Conservation (phyloP, 2,797 vertebrate genomes). For the Poeciliopsis gracilis region DNA sequence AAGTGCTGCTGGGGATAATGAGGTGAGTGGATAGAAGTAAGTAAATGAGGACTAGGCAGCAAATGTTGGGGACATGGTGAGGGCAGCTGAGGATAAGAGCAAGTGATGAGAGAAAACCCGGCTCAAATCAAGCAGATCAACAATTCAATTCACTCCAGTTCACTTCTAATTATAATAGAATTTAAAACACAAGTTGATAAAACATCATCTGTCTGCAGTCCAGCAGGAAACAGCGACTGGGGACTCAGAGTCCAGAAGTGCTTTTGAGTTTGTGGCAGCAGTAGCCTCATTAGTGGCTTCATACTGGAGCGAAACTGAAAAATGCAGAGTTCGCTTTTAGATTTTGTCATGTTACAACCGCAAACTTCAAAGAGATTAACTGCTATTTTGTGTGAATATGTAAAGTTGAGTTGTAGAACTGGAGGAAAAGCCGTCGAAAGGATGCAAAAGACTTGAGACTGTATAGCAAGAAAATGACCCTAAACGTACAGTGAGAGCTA, state of each 20-base stretch:
- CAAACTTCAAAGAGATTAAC: neutral
- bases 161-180: neutral
- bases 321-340: neutral
- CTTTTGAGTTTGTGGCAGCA: neutral
- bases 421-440: neutral
- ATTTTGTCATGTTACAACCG: neutral
- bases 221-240: neutral
- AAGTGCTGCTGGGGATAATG: conserved; percentile 8
- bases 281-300: neutral
- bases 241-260: neutral
- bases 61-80: neutral
- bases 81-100: neutral
- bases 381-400: neutral
- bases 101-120: neutral
- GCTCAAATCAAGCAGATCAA: neutral
- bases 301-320: neutral
- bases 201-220: neutral
- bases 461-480: neutral
- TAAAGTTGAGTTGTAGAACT: neutral
- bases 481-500: neutral
- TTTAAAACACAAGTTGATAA: neutral
- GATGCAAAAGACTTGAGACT: neutral
- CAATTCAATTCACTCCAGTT: neutral
- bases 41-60: conserved; percentile 6
- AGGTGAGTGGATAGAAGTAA: conserved; percentile 13